Percentiles rank a stretch among this genome's conserved stretches.
Evolutionary conservation across 1,140 invertebrate genomes (phyloP).

Genomic region (Gonioctena quinquepunctata): DNA sequence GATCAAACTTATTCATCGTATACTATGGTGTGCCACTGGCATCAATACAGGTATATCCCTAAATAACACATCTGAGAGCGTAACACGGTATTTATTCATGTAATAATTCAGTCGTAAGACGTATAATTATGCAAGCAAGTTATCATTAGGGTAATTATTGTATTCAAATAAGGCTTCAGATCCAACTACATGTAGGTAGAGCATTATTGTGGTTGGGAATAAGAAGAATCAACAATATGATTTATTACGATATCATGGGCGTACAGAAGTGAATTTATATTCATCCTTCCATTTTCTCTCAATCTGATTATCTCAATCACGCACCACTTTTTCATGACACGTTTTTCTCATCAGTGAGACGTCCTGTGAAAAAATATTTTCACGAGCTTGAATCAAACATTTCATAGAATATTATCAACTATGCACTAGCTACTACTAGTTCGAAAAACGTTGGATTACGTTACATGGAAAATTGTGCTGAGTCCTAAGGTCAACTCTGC

Average conservation of each 20-base stretch:
- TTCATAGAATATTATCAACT: too few species aligned
- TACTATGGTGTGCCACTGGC: not conserved
- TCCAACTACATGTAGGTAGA: not conserved
- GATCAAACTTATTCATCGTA: too few species aligned
- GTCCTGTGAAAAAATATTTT: too few species aligned
- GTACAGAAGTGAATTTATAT: not conserved
- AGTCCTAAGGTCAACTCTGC: too few species aligned
- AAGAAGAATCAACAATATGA: not conserved
- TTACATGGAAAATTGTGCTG: too few species aligned
- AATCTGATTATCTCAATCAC: too few species aligned
- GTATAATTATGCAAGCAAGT: not conserved
- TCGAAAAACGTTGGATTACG: too few species aligned
- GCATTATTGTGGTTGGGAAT: not conserved
- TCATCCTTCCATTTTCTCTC: too few species aligned
- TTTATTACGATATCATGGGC: not conserved
- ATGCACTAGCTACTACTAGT: too few species aligned
- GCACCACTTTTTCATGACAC: too few species aligned
- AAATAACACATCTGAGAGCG: not conserved
- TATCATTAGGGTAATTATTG: not conserved
- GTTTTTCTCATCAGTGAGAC: too few species aligned
- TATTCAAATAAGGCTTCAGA: not conserved
- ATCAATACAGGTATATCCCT: not conserved
- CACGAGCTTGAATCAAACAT: too few species aligned
- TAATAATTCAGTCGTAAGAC: not conserved
- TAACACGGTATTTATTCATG: not conserved